Percentiles rank a stretch among this genome's conserved stretches.
phyloP scores from a whole-genome alignment of 1,140 invertebrate species.

The Zaprionus taronus region DNA sequence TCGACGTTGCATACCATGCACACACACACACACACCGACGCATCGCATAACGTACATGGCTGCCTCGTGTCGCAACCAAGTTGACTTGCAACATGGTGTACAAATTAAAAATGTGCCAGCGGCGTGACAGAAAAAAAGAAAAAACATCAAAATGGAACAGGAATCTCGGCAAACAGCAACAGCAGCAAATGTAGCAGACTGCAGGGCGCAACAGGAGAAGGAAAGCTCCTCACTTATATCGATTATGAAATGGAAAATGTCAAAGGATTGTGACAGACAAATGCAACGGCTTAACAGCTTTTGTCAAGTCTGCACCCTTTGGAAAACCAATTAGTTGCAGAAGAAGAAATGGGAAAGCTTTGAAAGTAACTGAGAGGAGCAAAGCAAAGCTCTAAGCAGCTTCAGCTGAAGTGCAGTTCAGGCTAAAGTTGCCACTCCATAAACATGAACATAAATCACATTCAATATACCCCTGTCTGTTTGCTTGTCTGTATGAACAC shows the following conservation, averaged over 20 bases:
- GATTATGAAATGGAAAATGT: not conserved
- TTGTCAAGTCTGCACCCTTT: not conserved
- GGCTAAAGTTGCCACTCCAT: too few species aligned
- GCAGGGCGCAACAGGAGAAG: too few species aligned
- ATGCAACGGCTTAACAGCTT: not conserved
- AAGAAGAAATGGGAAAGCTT: not conserved
- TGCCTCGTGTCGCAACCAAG: slow-evolving; percentile 5
- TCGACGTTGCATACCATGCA: slow-evolving; percentile 13
- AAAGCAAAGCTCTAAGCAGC: not conserved
- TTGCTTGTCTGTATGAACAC: too few species aligned
- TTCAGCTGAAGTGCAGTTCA: too few species aligned
- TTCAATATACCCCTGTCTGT: too few species aligned
- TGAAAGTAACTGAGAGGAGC: not conserved
- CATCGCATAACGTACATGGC: not conserved
- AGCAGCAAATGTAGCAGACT: not conserved
- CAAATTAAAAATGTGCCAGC: slow-evolving; percentile 75
- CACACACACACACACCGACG: not conserved
- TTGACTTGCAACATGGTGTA: slow-evolving; percentile 69
- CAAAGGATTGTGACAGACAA: not conserved
- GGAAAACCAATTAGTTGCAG: not conserved
- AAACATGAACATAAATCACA: too few species aligned
- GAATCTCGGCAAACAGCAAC: slow-evolving; percentile 3
- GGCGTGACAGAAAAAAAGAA: slow-evolving; percentile 58
- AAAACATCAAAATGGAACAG: slow-evolving; percentile 13
- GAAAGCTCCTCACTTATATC: not conserved